A percentile compares a stretch with the other conserved stretches of the same genome.
Evolutionary conservation across 2,113 vertebrate genomes (phyloP).

Genomic region (Suncus etruscus): DNA sequence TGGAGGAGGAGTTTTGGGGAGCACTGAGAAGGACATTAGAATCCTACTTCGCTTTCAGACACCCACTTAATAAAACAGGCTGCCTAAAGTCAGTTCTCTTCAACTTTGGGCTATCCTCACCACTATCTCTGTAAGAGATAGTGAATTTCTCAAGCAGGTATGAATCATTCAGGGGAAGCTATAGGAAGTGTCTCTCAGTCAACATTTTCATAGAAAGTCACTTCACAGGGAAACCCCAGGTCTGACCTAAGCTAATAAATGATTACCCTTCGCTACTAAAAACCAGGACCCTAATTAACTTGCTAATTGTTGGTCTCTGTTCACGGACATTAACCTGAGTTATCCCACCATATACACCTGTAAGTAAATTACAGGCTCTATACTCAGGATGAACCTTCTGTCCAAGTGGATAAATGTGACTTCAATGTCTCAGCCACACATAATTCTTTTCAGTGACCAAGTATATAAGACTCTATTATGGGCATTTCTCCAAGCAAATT

Average conservation of each 20-base stretch:
- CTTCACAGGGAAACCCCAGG: constrained; percentile 58
- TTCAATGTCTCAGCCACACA: constrained; percentile 64
- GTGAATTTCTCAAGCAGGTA: constrained; percentile 28
- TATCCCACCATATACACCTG: constrained; percentile 76
- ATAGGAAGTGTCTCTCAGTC: constrained; percentile 61
- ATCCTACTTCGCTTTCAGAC: neutral
- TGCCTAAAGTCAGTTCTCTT: neutral
- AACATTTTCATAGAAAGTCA: constrained; percentile 76
- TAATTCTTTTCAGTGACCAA: constrained; percentile 79
- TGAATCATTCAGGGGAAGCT: constrained; percentile 35
- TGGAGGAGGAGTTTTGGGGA: accelerated
- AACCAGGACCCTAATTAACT: constrained; percentile 82
- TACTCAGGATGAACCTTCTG: constrained; percentile 68
- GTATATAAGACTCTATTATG: constrained; percentile 59
- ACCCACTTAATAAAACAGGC: neutral
- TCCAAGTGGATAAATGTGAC: constrained; percentile 72
- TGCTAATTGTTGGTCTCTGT: constrained; percentile 81
- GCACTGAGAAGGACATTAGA: neutral
- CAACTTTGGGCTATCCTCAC: neutral
- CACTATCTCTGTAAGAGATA: neutral
- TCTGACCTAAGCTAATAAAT: constrained; percentile 82
- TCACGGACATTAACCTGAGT: constrained; percentile 79
- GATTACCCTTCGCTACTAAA: constrained; percentile 76
- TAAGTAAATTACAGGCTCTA: constrained; percentile 79
- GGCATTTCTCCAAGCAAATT: constrained; percentile 79